These are phyloP conservation scores for Onthophagus sagittarius DNA, from an alignment of 2,888 invertebrate species.

Conservation along the genomic window DNA sequence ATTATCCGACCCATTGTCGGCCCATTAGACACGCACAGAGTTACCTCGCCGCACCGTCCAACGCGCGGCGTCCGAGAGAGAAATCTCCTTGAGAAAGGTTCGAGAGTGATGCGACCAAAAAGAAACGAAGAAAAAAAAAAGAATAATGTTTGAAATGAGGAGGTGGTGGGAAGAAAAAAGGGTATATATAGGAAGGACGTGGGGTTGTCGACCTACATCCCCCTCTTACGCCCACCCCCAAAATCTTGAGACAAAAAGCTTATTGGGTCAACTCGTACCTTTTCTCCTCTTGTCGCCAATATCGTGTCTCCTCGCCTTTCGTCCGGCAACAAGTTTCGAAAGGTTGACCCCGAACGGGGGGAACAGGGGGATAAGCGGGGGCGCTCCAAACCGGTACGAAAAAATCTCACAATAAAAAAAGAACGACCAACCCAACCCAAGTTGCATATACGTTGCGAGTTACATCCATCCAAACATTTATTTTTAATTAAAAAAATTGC, in stretches of 20 bases:
- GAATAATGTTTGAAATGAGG: too few relatives aligned
- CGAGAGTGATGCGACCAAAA: too few relatives aligned
- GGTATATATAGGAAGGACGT: neutral
- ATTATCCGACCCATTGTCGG: conserved; percentile 5
- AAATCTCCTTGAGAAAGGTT: too few relatives aligned
- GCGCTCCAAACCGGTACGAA: neutral
- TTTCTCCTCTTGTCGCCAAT: neutral
- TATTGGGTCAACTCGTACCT: neutral
- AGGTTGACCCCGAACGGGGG: neutral
- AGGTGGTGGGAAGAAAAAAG: neutral
- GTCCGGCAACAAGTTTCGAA: neutral
- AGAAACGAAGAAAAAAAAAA: too few relatives aligned
- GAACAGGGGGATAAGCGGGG: neutral
- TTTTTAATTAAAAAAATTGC: too few relatives aligned
- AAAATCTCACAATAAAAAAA: neutral
- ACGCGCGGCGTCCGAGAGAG: neutral
- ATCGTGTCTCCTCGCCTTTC: neutral
- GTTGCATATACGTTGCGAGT: neutral
- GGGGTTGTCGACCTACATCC: neutral
- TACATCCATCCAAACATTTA: neutral
- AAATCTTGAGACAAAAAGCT: neutral
- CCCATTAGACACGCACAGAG: conserved; percentile 6
- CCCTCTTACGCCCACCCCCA: neutral
- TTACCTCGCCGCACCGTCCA: neutral
- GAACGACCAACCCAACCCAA: neutral